Percentiles rank a stretch among this genome's conserved stretches.
Evolutionary conservation across 2,113 vertebrate species (phyloP).

Genomic region (Leptobrachium leishanense): DNA sequence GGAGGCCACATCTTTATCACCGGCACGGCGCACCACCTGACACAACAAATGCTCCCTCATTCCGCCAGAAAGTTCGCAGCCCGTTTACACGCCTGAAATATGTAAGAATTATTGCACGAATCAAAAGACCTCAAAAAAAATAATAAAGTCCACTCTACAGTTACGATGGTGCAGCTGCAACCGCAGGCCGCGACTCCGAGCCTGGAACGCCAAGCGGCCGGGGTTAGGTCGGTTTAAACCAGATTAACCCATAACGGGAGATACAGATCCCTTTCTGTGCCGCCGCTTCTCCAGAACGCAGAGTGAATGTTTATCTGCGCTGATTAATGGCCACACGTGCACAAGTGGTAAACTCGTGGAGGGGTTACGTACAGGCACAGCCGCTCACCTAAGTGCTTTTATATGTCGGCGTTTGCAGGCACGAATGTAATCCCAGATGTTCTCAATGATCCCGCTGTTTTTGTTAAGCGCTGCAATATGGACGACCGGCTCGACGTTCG

Average conservation of each 20-base stretch:
- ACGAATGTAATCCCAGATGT: neutral
- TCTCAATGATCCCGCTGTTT: neutral
- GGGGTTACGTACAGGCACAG: neutral
- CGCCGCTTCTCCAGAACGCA: neutral
- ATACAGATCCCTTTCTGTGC: neutral
- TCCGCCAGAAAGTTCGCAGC: slow-evolving; percentile 15
- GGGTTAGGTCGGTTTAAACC: slow-evolving; percentile 43
- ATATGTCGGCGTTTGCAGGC: neutral
- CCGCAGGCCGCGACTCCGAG: slow-evolving; percentile 41
- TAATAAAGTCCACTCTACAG: neutral
- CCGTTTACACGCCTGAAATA: slow-evolving; percentile 34
- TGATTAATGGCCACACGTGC: neutral
- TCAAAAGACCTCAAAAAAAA: slow-evolving; percentile 42
- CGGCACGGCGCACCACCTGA: slow-evolving; percentile 35
- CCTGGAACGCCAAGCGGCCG: slow-evolving; percentile 33
- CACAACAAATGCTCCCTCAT: slow-evolving; percentile 38
- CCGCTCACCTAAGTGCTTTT: slow-evolving; percentile 8
- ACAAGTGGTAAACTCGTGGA: neutral
- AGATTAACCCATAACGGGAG: slow-evolving; percentile 38
- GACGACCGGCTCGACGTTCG: neutral
- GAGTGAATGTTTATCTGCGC: slow-evolving; percentile 10
- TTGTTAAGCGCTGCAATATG: neutral
- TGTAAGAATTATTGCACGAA: slow-evolving; percentile 42
- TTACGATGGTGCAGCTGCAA: slow-evolving; percentile 34
- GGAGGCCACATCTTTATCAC: slow-evolving; percentile 34